Base-by-base conservation (phyloP, 2,888 invertebrate species). In the Volucella zonaria region DNA sequence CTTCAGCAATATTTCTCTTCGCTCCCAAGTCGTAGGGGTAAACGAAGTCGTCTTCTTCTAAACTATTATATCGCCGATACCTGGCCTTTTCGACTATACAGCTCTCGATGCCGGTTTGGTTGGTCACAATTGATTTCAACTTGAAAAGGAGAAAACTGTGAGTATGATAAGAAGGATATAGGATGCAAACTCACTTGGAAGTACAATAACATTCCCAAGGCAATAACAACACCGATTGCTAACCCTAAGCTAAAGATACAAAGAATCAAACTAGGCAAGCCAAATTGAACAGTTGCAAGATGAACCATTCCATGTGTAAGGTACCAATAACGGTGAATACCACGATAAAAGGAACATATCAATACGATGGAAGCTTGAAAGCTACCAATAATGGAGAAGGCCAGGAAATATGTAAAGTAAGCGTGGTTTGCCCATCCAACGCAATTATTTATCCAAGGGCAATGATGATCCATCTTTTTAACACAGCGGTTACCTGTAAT, bases 381-480 rank as follows among this genome's bases (percentile, higher is more conserved):
- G 90, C 98, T 98, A 11, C 99, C 99, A 68, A 96, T 90, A 1
- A 98, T 97, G 14, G 98, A 97, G 89, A 95, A 97, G 6, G 95
- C 92, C 14, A 99, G 94, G 92, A 99, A 99, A 88, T 94, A 93
- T 2, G 95, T 95, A 91, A 99, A 99, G 92, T 96, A 96, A 2
- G 95, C 95, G 89, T 99, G 99, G 92, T 99, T 99, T 18, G 94
- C 93, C 93, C 98, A 98, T 0, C 99, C 99, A 78, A 98, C 98
- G 89, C 99, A 99, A 92, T 96, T 91, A 87, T 99, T 99, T 89
- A 99, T 98, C 99, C 99, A 99, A 0, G 99, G 98, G 91, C 99
- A 99, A 91, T 99, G 96, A 91, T 99, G 99, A 91, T 99, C 99
- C 98, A 99, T 94, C 93, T 99, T 99, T 92, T 97, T 94, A 0